Conservation (phyloP, 2,888 invertebrate species). For the Anthophora plumipes region DNA sequence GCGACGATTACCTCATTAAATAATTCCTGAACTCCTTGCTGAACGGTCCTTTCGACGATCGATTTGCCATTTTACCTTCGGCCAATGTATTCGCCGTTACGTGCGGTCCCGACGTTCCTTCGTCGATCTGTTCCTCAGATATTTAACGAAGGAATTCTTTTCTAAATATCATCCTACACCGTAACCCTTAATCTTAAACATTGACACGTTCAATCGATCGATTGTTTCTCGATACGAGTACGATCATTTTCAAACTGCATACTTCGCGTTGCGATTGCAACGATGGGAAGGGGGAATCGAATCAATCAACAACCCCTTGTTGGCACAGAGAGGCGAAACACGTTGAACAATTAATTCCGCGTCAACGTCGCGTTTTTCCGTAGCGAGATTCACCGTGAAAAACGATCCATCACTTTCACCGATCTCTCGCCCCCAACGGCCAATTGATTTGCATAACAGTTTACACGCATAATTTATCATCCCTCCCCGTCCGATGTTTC, state of each 20-base stretch:
- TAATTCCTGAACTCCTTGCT: slow-evolving; percentile 76
- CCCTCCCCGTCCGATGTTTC: neutral
- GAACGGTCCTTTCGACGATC: slow-evolving; percentile 31
- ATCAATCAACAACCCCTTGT: slow-evolving; percentile 7
- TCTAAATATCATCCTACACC: too few relatives aligned
- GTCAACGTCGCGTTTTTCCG: slow-evolving; percentile 16
- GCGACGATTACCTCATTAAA: slow-evolving; percentile 74
- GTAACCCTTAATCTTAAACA: slow-evolving; percentile 17
- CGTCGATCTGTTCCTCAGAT: too few relatives aligned
- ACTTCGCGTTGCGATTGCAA: slow-evolving; percentile 6
- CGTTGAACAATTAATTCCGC: slow-evolving; percentile 20
- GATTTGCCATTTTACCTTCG: slow-evolving; percentile 38
- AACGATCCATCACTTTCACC: slow-evolving; percentile 61
- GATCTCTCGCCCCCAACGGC: slow-evolving; percentile 19
- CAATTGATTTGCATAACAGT: slow-evolving; percentile 80
- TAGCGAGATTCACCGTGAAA: neutral
- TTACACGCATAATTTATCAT: slow-evolving; percentile 80
- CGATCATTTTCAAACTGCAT: neutral
- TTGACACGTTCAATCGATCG: neutral
- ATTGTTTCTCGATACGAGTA: neutral
- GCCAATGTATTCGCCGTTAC: neutral
- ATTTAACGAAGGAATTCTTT: too few relatives aligned
- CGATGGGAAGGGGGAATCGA: neutral
- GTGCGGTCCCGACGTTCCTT: neutral
- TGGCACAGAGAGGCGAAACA: neutral